These are phyloP conservation scores for Drepanosiphum platanoidis DNA, from an alignment of 2,888 invertebrate species.

Conservation along the genomic window DNA sequence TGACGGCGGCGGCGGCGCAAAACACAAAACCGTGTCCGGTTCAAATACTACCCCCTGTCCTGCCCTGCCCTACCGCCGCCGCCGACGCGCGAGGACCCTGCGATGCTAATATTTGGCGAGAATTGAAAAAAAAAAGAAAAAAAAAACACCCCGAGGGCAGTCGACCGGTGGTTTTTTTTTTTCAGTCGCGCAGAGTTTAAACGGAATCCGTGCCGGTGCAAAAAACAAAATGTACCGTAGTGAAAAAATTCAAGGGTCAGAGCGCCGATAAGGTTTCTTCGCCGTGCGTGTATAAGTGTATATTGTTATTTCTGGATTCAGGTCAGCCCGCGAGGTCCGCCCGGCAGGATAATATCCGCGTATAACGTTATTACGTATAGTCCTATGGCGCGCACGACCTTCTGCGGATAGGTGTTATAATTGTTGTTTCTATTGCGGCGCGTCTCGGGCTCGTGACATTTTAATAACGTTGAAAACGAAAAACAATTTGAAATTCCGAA, in stretches of 20 bases:
- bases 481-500: no score
- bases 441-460: no score
- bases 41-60: background rate
- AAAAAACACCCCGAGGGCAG: background rate
- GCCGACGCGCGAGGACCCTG: background rate
- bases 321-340: background rate
- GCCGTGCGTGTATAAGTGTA: background rate
- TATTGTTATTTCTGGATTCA: background rate
- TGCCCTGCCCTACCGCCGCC: background rate
- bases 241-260: background rate
- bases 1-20: background rate
- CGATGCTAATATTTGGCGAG: background rate
- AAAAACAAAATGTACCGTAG: background rate
- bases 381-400: background rate
- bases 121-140: background rate
- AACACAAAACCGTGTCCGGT: constrained; percentile 23
- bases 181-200: background rate
- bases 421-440: no score
- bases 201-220: constrained; percentile 45
- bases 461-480: background rate
- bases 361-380: background rate
- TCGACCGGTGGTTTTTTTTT: background rate
- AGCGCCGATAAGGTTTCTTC: constrained; percentile 20
- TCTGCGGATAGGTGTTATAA: background rate
- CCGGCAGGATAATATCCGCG: no score